phyloP scores from a whole-genome alignment of 35 echinoderm and acorn worm genomes.

The Hemicentrotus pulcherrimus region DNA sequence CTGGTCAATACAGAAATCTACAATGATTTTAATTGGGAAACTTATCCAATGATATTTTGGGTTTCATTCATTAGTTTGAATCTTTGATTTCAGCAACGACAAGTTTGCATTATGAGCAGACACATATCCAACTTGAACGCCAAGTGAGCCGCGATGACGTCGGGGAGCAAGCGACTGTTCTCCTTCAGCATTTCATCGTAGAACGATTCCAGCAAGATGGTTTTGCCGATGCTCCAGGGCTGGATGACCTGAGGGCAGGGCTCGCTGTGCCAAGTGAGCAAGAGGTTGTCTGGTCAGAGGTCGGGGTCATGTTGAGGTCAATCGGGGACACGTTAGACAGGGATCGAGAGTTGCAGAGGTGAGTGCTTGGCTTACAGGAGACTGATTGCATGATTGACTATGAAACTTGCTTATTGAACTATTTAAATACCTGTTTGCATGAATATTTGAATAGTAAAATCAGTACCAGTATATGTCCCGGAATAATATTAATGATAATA shows the following conservation, averaged over 20 bases:
- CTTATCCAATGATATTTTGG: background rate
- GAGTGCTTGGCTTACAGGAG: background rate
- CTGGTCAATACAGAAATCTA: background rate
- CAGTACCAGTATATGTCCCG: no score
- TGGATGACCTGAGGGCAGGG: slow-evolving; percentile 56
- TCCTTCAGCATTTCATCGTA: slow-evolving; percentile 81
- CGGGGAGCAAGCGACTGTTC: slow-evolving; percentile 71
- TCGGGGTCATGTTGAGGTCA: slow-evolving; percentile 69
- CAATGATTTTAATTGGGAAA: background rate
- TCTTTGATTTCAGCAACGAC: background rate
- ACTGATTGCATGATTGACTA: no score
- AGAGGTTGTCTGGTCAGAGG: slow-evolving; percentile 74
- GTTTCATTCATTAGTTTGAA: background rate
- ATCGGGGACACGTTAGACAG: slow-evolving; percentile 82
- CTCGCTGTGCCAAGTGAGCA: slow-evolving; percentile 30
- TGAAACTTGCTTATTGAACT: no score
- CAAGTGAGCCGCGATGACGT: slow-evolving; percentile 82
- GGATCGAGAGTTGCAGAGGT: slow-evolving; percentile 85
- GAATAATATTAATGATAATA: no score
- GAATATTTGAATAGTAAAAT: no score
- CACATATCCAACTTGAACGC: background rate
- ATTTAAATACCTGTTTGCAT: no score
- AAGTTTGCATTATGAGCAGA: background rate
- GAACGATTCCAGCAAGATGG: slow-evolving; percentile 81
- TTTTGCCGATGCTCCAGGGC: slow-evolving; percentile 67